Evolutionary conservation across 2,888 invertebrate species (phyloP).

Genomic region (Apamea crenata): DNA sequence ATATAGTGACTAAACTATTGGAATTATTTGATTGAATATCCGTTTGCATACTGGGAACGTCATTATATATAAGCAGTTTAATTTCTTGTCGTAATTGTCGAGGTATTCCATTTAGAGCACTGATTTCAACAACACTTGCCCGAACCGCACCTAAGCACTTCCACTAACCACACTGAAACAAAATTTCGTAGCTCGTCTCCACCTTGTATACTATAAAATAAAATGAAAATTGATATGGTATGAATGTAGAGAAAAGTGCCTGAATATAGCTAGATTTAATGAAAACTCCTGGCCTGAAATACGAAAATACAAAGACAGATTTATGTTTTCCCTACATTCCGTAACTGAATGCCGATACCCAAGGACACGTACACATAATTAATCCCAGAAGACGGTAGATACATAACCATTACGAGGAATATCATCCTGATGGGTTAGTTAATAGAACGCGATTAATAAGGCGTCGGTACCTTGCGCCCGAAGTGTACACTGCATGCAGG

Average conservation of each 20-base stretch:
- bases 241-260: not conserved
- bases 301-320: not conserved
- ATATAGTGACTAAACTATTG: too few species aligned
- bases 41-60: not conserved
- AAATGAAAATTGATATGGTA: not conserved
- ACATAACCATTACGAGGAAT: conserved; percentile 44
- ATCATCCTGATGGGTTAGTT: conserved; percentile 44
- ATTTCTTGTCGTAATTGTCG: not conserved
- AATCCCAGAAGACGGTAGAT: conserved; percentile 37
- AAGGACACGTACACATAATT: conserved; percentile 23
- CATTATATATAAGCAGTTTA: not conserved
- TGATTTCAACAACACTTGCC: too few species aligned
- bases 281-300: not conserved
- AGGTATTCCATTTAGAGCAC: too few species aligned
- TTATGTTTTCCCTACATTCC: not conserved
- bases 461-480: conserved; percentile 18
- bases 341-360: not conserved
- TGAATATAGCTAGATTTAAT: not conserved
- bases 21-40: not conserved
- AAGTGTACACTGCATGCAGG: conserved; percentile 44
- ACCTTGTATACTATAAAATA: not conserved
- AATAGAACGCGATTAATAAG: conserved; percentile 58
- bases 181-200: not conserved
- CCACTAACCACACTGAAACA: too few species aligned
- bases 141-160: too few species aligned